Conservation (phyloP, 2,797 vertebrate species). For the Dendrocincla tyrannina region DNA sequence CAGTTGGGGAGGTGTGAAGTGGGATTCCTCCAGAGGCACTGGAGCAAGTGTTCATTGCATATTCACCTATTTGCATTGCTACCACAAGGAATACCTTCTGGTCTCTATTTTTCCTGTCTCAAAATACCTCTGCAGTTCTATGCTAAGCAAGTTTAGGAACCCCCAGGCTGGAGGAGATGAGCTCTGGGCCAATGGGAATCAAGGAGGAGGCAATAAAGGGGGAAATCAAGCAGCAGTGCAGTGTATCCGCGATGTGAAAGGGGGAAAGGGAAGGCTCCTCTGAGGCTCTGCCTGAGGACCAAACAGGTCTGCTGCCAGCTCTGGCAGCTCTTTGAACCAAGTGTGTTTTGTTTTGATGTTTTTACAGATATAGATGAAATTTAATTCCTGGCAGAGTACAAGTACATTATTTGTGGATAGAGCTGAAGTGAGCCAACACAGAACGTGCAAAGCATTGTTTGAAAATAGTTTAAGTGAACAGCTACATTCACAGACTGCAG, state of each 20-base stretch:
- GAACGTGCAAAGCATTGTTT: background rate
- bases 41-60: accelerated
- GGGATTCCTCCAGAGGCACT: background rate
- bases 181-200: background rate
- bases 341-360: background rate
- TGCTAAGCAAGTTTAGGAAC: background rate
- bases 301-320: background rate
- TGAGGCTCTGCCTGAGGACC: background rate
- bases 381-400: background rate
- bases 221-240: background rate
- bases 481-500: background rate
- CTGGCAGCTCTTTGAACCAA: background rate
- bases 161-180: background rate
- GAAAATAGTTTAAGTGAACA: background rate
- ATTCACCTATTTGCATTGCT: background rate
- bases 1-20: background rate
- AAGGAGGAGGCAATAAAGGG: background rate
- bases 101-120: background rate
- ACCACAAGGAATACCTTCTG: background rate
- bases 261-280: background rate
- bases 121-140: background rate
- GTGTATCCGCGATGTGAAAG: background rate
- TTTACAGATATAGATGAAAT: background rate
- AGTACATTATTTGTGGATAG: background rate
- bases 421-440: background rate